These are phyloP conservation scores for human DNA, from an alignment of 2,113 vertebrate genomes.

Conservation along the genomic window DNA sequence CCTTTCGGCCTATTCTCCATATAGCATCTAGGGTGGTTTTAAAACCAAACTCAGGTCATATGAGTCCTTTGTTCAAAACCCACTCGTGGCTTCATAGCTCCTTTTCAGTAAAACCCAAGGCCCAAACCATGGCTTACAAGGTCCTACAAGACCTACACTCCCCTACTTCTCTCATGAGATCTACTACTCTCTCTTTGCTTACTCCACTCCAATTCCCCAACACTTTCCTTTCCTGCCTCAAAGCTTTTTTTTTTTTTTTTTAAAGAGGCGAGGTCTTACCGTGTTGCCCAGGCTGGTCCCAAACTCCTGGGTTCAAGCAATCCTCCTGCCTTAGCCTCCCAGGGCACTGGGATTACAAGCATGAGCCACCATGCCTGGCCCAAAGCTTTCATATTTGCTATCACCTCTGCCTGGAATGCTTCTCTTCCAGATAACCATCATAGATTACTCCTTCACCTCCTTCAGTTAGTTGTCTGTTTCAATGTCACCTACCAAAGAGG, in stretches of 20 bases:
- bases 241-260: background rate
- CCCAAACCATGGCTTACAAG: background rate
- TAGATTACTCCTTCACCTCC: background rate
- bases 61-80: slow-evolving; percentile 32
- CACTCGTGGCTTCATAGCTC: background rate
- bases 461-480: background rate
- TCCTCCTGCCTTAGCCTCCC: no score
- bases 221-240: background rate
- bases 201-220: background rate
- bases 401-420: background rate
- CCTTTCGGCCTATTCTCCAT: background rate
- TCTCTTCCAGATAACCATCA: background rate
- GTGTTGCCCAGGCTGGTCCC: no score
- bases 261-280: no score
- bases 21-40: background rate
- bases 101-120: slow-evolving; percentile 25
- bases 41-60: slow-evolving; percentile 22
- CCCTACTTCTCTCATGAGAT: background rate
- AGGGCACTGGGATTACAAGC: no score
- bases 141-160: background rate
- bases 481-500: background rate
- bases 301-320: no score
- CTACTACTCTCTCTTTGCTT: background rate
- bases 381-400: background rate
- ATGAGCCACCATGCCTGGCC: background rate